Evolutionary conservation across 1,140 invertebrate species (phyloP), one percentile per base, ranked within the genome.

Genomic region (Saxidomus purpurata): DNA sequence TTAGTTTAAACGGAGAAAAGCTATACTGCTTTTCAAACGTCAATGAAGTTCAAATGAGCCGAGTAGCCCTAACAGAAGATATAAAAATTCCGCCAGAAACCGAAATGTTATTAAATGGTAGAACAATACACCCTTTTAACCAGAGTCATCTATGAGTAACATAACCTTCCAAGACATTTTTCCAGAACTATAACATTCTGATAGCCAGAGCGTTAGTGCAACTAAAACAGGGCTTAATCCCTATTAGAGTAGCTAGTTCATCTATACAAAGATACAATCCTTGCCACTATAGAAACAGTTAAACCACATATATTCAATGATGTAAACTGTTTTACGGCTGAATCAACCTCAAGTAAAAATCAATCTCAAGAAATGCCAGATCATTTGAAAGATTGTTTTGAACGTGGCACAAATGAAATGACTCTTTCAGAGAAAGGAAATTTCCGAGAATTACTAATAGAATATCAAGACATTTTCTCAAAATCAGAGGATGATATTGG

Each of bases 381-480:
- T 34, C 82, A 69, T 67, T 52, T 84, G 15, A 74, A 9, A 25
- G 11, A 69, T 13, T 31, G 36, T 2, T 67, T 71, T 31, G 17
- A 84, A 25, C 28, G 28, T 3, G 40, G 22, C 34, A 13, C 31
- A 6, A n/a, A n/a, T 40, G 34, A 84, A 15, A 28, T 84, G 28
- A 49, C 61, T 8, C 40, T 71, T 34, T 28, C 8, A 19, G 28
- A 71, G 47, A 28, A 38, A 49, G 0, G 52, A 49, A 25, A 31
- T 11, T 36, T 71, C 71, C 43, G 47, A 13, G 31, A 67, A 15
- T 52, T 84, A 13, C 43, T 84, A 19, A 71, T 71, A 34, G 63
- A 84, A 71, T 71, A 47, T 52, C 61, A 67, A 74, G 82, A 71
- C 71, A 49, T 49, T 3, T 69, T 84, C 22, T 84, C 34, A 25